Conservation (phyloP, 2,797 vertebrate genomes). For the Parauchenoglanis ngamensis region DNA sequence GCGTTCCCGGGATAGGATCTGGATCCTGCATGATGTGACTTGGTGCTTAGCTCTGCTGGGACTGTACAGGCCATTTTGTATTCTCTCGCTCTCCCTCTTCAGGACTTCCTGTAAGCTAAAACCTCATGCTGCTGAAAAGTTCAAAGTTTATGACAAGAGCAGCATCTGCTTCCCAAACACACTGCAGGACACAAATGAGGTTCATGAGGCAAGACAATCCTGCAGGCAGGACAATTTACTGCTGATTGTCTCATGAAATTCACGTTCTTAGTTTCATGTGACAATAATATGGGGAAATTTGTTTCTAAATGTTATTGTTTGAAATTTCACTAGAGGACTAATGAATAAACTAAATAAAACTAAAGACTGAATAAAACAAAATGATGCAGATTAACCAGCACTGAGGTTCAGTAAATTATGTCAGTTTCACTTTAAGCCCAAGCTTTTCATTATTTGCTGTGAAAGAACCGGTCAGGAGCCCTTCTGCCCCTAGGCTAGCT, state of each 20-base stretch:
- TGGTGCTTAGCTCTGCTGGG: neutral
- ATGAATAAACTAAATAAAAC: neutral
- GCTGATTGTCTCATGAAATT: conserved; percentile 1
- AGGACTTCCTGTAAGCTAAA: conserved; percentile 29
- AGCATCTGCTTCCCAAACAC: conserved; percentile 54
- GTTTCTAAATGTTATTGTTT: neutral
- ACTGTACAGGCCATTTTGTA: neutral
- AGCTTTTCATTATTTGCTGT: neutral
- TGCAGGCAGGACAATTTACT: neutral
- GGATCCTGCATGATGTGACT: neutral
- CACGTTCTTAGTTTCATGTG: neutral
- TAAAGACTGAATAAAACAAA: neutral
- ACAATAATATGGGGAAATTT: neutral
- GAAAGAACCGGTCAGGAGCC: neutral
- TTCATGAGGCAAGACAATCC: conserved; percentile 35
- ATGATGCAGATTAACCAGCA: neutral
- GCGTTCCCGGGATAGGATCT: neutral
- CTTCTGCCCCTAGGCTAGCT: neutral
- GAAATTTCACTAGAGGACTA: neutral
- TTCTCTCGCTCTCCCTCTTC: neutral
- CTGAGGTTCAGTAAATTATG: neutral
- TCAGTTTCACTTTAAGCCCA: neutral
- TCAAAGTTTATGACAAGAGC: conserved; percentile 61
- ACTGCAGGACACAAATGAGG: conserved; percentile 44
- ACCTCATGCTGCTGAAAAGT: conserved; percentile 43